Evolutionary conservation across 2,888 invertebrate species (phyloP).

Genomic region (Watsonalla binaria): DNA sequence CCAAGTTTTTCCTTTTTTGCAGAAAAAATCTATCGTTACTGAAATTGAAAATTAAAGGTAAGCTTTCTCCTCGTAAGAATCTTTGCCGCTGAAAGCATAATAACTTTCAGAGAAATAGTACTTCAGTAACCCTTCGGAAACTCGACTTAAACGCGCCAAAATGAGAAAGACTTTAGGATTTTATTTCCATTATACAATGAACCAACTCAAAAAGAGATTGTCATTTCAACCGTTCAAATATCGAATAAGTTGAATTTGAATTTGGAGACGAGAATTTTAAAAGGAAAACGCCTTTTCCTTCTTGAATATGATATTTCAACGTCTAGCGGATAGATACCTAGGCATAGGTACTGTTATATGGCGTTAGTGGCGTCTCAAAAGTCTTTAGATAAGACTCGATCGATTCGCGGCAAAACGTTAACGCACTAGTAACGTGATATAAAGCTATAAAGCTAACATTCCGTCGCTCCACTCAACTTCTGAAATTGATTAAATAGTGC

Average conservation of each 20-base stretch:
- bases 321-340: too few species aligned
- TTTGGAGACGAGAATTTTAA: neutral
- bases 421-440: constrained; percentile 30
- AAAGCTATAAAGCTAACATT: constrained; percentile 36
- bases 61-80: too few species aligned
- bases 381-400: constrained; percentile 2
- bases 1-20: too few species aligned
- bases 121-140: neutral
- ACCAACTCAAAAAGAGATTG: neutral
- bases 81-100: too few species aligned
- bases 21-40: too few species aligned
- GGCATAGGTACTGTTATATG: neutral
- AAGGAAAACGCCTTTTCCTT: neutral
- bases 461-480: constrained; percentile 38
- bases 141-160: neutral
- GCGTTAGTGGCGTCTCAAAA: neutral
- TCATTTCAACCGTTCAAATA: neutral
- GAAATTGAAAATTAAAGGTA: too few species aligned
- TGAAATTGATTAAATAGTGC: constrained; percentile 72
- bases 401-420: constrained; percentile 11
- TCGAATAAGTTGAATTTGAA: neutral
- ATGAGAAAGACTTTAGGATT: too few species aligned
- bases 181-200: neutral
- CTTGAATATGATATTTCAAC: too few species aligned
- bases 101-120: too few species aligned